phyloP scores from a whole-genome alignment of 2,888 invertebrate species.

The Polietes domitor region DNA sequence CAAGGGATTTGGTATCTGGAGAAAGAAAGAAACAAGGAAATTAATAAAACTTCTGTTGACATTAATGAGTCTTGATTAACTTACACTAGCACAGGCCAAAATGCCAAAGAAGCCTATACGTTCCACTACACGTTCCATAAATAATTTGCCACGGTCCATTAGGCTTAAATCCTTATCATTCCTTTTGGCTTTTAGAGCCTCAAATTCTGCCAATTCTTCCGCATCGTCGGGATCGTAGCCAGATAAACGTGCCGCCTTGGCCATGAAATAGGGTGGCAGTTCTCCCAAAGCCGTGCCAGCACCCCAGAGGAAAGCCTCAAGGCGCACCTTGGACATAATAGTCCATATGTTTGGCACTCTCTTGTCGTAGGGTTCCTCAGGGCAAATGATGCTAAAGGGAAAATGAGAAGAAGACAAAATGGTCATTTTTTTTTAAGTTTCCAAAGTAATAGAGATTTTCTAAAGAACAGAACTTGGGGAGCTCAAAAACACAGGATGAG shows the following conservation, averaged over 20 bases:
- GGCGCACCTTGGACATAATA: slow-evolving; percentile 96
- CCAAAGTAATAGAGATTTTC: no score
- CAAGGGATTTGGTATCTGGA: slow-evolving; percentile 97
- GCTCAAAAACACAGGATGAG: no score
- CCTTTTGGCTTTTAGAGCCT: slow-evolving; percentile 86
- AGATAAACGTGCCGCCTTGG: slow-evolving; percentile 92
- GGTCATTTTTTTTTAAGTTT: no score
- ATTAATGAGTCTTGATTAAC: slow-evolving; percentile 73
- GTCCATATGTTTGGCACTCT: slow-evolving; percentile 91
- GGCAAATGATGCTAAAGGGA: slow-evolving; percentile 92
- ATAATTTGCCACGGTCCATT: slow-evolving; percentile 90
- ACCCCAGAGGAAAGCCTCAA: slow-evolving; percentile 99
- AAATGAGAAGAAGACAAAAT: slow-evolving; percentile 83
- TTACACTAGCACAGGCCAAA: slow-evolving; percentile 95
- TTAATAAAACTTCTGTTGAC: background rate
- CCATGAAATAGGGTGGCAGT: slow-evolving; percentile 99
- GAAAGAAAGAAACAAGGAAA: slow-evolving; percentile 25
- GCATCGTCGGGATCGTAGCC: slow-evolving; percentile 84
- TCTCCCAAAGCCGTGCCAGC: slow-evolving; percentile 99
- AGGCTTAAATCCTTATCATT: slow-evolving; percentile 84
- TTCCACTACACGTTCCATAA: slow-evolving; percentile 94
- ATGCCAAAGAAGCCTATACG: slow-evolving; percentile 98
- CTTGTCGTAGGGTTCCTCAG: slow-evolving; percentile 85
- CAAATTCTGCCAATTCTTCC: slow-evolving; percentile 88
- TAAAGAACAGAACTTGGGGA: no score